Conservation (phyloP, 2,888 invertebrate genomes). For the Cephalotes varians region DNA sequence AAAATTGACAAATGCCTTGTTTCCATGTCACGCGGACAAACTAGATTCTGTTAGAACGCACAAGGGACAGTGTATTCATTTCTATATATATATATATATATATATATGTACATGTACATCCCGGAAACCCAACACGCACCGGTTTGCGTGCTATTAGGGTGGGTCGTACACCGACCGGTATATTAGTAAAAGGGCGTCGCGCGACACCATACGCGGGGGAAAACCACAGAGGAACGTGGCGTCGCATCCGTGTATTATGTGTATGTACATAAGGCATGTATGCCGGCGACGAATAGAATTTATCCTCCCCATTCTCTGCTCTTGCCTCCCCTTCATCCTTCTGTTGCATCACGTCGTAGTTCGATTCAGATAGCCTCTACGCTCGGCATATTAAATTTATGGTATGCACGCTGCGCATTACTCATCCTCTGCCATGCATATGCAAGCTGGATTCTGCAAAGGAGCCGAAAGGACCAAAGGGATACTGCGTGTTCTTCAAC, state of each 20-base stretch:
- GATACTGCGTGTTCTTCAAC: conserved; percentile 47
- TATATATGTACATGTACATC: conserved; percentile 12
- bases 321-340: conserved; percentile 33
- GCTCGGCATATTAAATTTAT: conserved; percentile 84
- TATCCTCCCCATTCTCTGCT: conserved; percentile 57
- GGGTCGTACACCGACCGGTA: conserved; percentile 24
- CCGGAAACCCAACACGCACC: conserved; percentile 34
- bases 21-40: conserved; percentile 14
- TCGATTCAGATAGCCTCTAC: conserved; percentile 83
- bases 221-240: conserved; percentile 60
- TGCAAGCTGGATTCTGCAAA: conserved; percentile 54
- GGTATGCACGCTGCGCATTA: conserved; percentile 82
- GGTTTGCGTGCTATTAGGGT: conserved; percentile 39
- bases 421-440: conserved; percentile 70
- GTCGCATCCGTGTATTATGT: conserved; percentile 31
- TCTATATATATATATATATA: conserved; percentile 3
- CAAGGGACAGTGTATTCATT: conserved; percentile 42
- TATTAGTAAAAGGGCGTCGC: conserved; percentile 45
- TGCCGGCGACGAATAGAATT: conserved; percentile 80
- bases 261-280: conserved; percentile 54
- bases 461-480: conserved; percentile 59
- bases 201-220: conserved; percentile 29
- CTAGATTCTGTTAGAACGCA: conserved; percentile 29
- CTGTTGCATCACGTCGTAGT: conserved; percentile 73
- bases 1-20: conserved; percentile 36